Conservation (phyloP, 30 jellyfish, hydroid and myxozoan species). For the Chrysaora quinquecirrha region DNA sequence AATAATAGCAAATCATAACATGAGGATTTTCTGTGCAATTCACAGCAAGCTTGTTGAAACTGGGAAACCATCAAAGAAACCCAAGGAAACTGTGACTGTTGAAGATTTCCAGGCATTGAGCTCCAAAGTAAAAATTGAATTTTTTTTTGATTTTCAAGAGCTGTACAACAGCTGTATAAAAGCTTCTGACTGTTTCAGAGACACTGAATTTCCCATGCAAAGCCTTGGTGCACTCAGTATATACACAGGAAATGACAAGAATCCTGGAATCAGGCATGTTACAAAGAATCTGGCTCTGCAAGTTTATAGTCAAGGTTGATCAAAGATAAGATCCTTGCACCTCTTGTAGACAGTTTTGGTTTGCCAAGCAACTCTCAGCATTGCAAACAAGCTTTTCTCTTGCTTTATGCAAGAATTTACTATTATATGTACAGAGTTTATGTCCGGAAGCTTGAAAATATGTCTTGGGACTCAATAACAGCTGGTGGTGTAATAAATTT, state of each 20-base stretch:
- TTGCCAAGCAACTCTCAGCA: not conserved
- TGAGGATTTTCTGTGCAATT: constrained; percentile 16
- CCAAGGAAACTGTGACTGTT: constrained; percentile 25
- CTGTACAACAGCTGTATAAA: not conserved
- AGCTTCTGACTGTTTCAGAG: not conserved
- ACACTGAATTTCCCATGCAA: constrained; percentile 9
- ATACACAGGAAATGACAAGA: constrained; percentile 50
- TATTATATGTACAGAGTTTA: constrained; percentile 6
- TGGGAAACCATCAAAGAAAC: constrained; percentile 41
- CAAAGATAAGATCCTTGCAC: not conserved
- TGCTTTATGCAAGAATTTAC: constrained; percentile 5
- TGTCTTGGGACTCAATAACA: constrained; percentile 9
- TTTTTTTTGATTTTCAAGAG: constrained; percentile 25
- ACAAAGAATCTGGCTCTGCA: constrained; percentile 8
- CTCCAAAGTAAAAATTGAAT: constrained; percentile 38
- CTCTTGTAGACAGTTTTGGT: constrained; percentile 10
- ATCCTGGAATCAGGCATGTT: constrained; percentile 33
- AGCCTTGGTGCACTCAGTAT: constrained; percentile 46
- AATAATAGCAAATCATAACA: not conserved
- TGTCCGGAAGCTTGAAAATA: not conserved
- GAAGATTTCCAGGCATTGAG: constrained; percentile 5
- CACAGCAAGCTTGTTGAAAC: constrained; percentile 39
- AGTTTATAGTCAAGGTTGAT: constrained; percentile 25
- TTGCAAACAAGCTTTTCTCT: not conserved
- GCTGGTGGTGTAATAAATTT: constrained; percentile 6